Base-by-base conservation (phyloP, 2,113 vertebrate genomes). In the Sebastes schlegelii region DNA sequence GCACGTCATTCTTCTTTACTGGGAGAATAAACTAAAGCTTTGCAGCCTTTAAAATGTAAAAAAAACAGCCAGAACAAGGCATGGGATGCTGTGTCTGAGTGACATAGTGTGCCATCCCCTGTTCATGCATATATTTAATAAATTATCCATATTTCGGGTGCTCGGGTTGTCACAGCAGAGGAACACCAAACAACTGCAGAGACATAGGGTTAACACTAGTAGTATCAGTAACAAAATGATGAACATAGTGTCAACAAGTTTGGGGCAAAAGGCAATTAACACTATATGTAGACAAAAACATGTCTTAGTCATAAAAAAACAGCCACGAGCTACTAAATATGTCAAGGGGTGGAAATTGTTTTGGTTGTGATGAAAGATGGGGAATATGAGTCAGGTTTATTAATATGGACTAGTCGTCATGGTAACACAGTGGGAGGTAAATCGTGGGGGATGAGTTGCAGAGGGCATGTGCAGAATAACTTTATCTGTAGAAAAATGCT, bases 331-430 rank as follows among this genome's bases (percentile, higher is more conserved):
- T 74, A 73, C 61, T 64, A 51, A 76, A 73, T 68, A 64, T 58
- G 49, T 43, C 69, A 76, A 26, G 21, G 34, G 52, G 17, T 78
- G 68, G 46, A 78, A 61, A 54, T 11, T 34, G 49, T 74, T 26
- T 45, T 57, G 43, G 23, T 61, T 74, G 16, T 74, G 63, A 67
- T 54, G 17, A 78, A 76, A 80, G 64, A 86, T 62, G n/a, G 43
- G n/a, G 19, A 67, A 48, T 57, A 72, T 82, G 51, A 83, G 40
- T 78, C 48, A 78, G 67, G 60, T 74, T 79, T 80, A 80, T 79
- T 79, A 77, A 83, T 91, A 60, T 65, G 45, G 26, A 82, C 26
- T 34, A 17, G 83, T 78, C 26, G 40, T 60, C 85, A 87, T 78
- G 72, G 82, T 63, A 82, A 87, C 52, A 16, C 61, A 72, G 74